phyloP scores from a whole-genome alignment of 2,888 invertebrate species.

The Monoplex corrugatus region DNA sequence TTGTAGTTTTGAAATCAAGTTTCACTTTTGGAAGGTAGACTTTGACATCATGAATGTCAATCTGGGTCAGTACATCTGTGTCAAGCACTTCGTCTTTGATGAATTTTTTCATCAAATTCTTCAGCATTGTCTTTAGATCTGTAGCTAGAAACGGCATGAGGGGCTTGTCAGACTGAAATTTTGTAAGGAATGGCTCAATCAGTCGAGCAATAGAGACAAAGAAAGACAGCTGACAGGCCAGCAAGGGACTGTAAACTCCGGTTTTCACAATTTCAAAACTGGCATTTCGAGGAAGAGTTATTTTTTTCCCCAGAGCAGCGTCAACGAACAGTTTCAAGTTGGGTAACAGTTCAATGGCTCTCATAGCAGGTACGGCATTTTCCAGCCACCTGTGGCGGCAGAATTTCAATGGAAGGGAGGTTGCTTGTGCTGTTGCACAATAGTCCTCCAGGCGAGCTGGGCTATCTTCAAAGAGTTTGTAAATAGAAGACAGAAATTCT shows the following conservation, averaged over 20 bases:
- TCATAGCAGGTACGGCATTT: background rate
- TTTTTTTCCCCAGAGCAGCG: background rate
- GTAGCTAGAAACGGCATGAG: constrained; percentile 33
- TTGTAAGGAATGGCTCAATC: constrained; percentile 35
- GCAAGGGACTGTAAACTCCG: background rate
- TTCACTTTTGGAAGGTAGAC: background rate
- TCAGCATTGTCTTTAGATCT: background rate
- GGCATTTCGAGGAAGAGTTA: background rate
- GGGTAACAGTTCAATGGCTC: constrained; percentile 1
- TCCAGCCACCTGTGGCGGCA: constrained; percentile 13
- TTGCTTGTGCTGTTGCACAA: background rate
- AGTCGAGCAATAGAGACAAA: constrained; percentile 19
- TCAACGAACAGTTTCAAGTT: background rate
- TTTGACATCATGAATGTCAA: background rate
- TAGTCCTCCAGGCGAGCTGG: background rate
- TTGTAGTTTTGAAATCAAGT: background rate
- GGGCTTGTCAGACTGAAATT: constrained; percentile 42
- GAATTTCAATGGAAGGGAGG: background rate
- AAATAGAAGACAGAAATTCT: background rate
- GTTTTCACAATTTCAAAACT: background rate
- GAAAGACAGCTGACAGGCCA: constrained; percentile 20
- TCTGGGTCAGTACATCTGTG: background rate
- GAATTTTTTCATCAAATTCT: background rate
- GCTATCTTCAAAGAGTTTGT: constrained; percentile 6
- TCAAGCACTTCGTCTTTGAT: background rate